phyloP scores from a whole-genome alignment of 2,888 invertebrate species.

The Lumbricus terrestris region DNA sequence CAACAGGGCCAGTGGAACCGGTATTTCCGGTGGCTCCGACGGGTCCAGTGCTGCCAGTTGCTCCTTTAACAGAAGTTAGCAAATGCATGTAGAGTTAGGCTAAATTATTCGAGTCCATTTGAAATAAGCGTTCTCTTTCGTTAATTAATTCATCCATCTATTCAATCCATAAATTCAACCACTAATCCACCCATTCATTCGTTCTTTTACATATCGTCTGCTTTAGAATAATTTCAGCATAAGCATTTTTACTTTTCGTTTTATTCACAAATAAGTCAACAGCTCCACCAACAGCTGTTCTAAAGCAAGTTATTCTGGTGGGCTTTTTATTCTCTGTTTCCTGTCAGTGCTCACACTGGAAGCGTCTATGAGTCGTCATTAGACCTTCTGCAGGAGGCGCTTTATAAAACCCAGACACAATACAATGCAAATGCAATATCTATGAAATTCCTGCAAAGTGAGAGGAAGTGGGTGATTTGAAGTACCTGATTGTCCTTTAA shows the following conservation, averaged over 20 bases:
- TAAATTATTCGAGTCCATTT: neutral
- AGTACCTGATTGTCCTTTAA: slow-evolving; percentile 11
- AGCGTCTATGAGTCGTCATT: too few relatives aligned
- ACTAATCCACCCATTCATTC: neutral
- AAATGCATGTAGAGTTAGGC: neutral
- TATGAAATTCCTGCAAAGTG: neutral
- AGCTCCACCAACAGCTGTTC: neutral
- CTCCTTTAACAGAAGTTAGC: neutral
- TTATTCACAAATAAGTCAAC: too few relatives aligned
- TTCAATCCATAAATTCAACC: too few relatives aligned
- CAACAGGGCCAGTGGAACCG: slow-evolving; percentile 15
- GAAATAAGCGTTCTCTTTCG: too few relatives aligned
- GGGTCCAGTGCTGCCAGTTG: slow-evolving; percentile 20
- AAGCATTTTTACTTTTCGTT: neutral
- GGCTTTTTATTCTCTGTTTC: too few relatives aligned
- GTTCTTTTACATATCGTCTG: neutral
- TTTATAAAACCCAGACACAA: too few relatives aligned
- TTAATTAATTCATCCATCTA: too few relatives aligned
- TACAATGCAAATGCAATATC: too few relatives aligned
- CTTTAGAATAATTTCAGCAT: neutral
- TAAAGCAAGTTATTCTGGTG: neutral
- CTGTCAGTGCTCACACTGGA: too few relatives aligned
- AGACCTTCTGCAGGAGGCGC: too few relatives aligned
- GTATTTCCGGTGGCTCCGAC: neutral
- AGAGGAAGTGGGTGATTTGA: neutral